These are phyloP conservation scores for Anolis sagrei DNA, from an alignment of 2,113 vertebrate genomes.

Conservation along the genomic window DNA sequence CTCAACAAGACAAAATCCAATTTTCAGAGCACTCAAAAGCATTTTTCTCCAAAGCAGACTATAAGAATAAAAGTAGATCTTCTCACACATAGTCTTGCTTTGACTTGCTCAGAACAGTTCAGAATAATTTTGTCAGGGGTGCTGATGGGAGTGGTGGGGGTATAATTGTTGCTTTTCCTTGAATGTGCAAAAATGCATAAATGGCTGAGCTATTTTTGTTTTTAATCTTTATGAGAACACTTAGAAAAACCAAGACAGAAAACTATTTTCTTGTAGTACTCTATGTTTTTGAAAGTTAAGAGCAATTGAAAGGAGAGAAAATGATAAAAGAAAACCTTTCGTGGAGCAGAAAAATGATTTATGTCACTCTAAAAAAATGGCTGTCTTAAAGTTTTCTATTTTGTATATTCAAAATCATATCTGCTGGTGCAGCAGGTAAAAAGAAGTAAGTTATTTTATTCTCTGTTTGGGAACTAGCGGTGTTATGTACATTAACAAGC, in stretches of 20 bases:
- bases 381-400: background rate
- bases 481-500: background rate
- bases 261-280: background rate
- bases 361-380: conserved; percentile 5
- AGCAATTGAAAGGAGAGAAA: conserved; percentile 18
- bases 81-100: background rate
- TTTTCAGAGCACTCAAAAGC: conserved; percentile 1
- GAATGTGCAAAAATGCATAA: background rate
- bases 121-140: background rate
- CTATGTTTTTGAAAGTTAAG: background rate
- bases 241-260: background rate
- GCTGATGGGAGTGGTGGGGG: background rate
- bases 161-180: background rate
- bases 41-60: background rate
- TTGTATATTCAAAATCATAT: conserved; percentile 14
- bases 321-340: background rate
- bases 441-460: background rate
- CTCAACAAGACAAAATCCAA: background rate
- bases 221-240: background rate
- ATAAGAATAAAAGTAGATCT: background rate
- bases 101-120: conserved; percentile 12
- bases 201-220: background rate
- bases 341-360: conserved; percentile 8
- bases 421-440: background rate
- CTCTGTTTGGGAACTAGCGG: background rate